Evolutionary conservation across 92 coral and sea anemone species (phyloP).

Genomic region (Diadumene lineata): DNA sequence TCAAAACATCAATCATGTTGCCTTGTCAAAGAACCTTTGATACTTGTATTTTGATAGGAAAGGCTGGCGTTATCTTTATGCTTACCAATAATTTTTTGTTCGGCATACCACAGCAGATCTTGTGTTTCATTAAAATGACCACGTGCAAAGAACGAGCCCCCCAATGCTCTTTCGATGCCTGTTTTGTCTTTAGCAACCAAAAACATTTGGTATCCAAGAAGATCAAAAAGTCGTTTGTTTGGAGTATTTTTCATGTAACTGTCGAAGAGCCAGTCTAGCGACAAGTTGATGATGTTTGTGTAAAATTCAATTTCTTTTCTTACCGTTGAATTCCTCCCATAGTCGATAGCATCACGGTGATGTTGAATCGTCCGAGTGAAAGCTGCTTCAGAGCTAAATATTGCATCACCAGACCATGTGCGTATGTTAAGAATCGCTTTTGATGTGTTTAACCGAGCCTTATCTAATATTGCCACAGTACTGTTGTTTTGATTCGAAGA

Average conservation of each 20-base stretch:
- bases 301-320: constrained; percentile 44
- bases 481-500: constrained; percentile 28
- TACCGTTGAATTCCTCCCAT: constrained; percentile 21
- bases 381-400: not conserved
- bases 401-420: constrained; percentile 34
- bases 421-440: not conserved
- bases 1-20: too few species aligned
- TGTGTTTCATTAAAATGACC: constrained; percentile 46
- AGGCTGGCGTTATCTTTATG: too few species aligned
- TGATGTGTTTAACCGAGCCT: constrained; percentile 29
- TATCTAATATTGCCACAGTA: not conserved
- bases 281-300: constrained; percentile 39
- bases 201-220: constrained; percentile 64
- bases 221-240: constrained; percentile 17
- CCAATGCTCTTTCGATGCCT: constrained; percentile 68
- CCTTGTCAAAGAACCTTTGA: too few species aligned
- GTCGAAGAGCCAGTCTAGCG: constrained; percentile 48
- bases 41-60: too few species aligned
- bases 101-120: constrained; percentile 53
- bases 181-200: constrained; percentile 57
- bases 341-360: constrained; percentile 13
- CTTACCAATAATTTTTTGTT: constrained; percentile 47
- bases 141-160: constrained; percentile 59
- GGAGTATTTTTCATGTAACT: constrained; percentile 11
- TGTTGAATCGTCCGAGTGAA: not conserved